Base-by-base conservation (phyloP, 2,797 vertebrate species). In the Hippocampus kuda region DNA sequence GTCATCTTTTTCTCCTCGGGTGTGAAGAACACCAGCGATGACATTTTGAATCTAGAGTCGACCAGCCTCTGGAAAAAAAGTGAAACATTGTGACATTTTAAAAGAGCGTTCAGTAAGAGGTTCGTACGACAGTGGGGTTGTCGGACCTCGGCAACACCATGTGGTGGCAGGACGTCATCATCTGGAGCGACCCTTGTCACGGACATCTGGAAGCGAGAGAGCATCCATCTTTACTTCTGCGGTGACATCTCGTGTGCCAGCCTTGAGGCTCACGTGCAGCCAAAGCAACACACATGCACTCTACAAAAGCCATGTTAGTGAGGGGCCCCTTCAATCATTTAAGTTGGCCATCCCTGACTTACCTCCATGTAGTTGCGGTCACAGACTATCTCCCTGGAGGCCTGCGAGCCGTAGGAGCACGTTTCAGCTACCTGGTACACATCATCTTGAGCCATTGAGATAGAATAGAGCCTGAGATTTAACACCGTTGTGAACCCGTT, bases 361-460 rank as follows among this genome's bases (percentile, higher is more conserved):
- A 89, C 93, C 88, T 94, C 90, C 90, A 92, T 91, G 62, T 88
- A 93, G 73, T 88, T 89, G 30, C 11, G 77, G 70, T 87, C 85
- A 78, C 91, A 93, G 12, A 89, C 0, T 0, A 94, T 78, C 76
- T 94, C 91, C 42, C 92, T 88, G 0, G 79, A 85, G 64, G 82
- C 86, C 91, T 86, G 89, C 0, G 4, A 16, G 2, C 61, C 10
- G n/a, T 89, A 89, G 1, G 0, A 66, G 67, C 93, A 94, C 20
- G 84, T 90, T 67, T 89, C 66, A 10, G 54, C 79, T 77, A 90
- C 86, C 61, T 80, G 69, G 53, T 89, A 82, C 69, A 70, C 66
- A 72, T 81, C 61, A 0, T 84, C 78, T 27, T 83, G 75, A 26
- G 1, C 72, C 80, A 84, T 74, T 27, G 26, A 34, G 54, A 71